Conservation (phyloP, 35 echinoderm and acorn worm species). For the Lytechinus pictus region DNA sequence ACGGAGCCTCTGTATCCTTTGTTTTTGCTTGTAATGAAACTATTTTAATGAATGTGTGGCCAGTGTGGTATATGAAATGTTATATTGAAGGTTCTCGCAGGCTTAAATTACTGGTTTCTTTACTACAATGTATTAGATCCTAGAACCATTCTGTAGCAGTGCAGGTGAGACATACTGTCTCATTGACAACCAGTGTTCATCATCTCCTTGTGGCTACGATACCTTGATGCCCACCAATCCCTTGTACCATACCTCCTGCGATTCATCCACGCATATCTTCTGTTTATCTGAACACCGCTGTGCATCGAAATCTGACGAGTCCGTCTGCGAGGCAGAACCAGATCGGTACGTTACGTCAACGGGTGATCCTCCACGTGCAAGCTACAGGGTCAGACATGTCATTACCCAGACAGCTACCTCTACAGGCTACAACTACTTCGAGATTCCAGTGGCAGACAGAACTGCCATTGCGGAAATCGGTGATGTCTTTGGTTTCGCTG, state of each 20-base stretch:
- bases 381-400: constrained; percentile 50
- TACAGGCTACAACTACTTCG: constrained; percentile 43
- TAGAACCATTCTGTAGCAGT: neutral
- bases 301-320: neutral
- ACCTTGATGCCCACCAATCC: constrained; percentile 27
- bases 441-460: constrained; percentile 8
- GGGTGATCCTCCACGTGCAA: neutral
- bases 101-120: neutral
- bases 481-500: constrained; percentile 44
- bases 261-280: constrained; percentile 6
- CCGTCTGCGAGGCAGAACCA: constrained; percentile 19
- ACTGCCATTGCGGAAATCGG: constrained; percentile 29
- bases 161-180: constrained; percentile 31
- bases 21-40: no score
- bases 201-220: neutral
- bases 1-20: no score
- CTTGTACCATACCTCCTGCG: constrained; percentile 27
- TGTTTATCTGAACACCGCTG: constrained; percentile 48
- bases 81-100: no score
- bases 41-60: no score
- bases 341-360: constrained; percentile 24
- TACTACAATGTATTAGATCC: neutral
- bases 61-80: no score
- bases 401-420: constrained; percentile 6
- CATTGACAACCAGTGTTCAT: constrained; percentile 14